Conservation (phyloP, 2,113 vertebrate genomes). For the Dinomys branickii region DNA sequence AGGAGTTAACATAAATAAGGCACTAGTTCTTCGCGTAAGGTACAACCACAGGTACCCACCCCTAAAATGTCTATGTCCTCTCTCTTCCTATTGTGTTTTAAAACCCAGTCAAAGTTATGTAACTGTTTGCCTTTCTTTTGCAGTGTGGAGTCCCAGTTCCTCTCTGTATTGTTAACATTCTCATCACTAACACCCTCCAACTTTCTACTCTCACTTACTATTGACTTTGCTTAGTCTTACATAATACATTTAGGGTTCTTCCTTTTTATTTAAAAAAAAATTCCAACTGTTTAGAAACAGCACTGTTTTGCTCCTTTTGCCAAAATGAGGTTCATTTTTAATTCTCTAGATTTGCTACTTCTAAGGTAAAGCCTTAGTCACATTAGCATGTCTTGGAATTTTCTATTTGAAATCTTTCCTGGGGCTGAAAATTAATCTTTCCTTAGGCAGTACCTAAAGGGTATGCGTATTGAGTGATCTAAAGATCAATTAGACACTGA, state of each 20-base stretch:
- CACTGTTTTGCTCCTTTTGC: slow-evolving; percentile 72
- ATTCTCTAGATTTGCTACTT: slow-evolving; percentile 69
- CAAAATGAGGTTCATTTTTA: slow-evolving; percentile 73
- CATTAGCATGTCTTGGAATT: slow-evolving; percentile 71
- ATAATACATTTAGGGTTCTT: slow-evolving; percentile 36
- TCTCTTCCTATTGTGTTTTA: background rate
- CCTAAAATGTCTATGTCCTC: background rate
- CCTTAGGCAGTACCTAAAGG: slow-evolving; percentile 82
- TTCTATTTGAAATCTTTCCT: slow-evolving; percentile 79
- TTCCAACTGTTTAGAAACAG: slow-evolving; percentile 71
- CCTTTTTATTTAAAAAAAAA: slow-evolving; percentile 55
- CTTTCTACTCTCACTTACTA: background rate
- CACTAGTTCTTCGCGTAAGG: accelerated
- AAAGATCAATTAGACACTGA: slow-evolving; percentile 77
- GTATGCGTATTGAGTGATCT: slow-evolving; percentile 73
- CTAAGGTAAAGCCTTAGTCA: slow-evolving; percentile 68
- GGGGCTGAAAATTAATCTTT: slow-evolving; percentile 82
- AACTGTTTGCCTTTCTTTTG: background rate
- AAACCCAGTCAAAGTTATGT: background rate
- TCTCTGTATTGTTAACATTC: background rate
- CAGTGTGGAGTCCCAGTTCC: background rate
- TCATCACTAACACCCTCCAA: background rate
- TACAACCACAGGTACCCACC: background rate
- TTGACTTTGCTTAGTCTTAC: background rate
- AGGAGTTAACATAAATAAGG: background rate